These are phyloP conservation scores for Diphyllodes magnificus DNA, from an alignment of 2,113 vertebrate genomes.

Conservation along the genomic window DNA sequence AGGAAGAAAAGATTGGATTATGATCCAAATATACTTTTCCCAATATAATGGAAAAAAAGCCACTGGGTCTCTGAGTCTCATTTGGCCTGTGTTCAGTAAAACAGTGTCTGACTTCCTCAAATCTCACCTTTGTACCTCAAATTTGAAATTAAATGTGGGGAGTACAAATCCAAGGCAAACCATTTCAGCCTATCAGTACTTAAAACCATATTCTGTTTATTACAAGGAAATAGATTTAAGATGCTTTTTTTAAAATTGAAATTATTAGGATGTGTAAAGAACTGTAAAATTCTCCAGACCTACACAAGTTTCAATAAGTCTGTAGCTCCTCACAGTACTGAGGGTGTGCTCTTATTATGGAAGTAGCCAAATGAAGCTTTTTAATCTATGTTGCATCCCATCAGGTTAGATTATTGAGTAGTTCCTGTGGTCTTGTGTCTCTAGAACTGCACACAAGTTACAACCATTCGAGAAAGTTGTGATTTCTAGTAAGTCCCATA, in stretches of 20 bases:
- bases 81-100: not conserved
- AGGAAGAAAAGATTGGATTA: not conserved
- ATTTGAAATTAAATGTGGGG: not conserved
- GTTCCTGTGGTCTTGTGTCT: not conserved
- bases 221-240: not conserved
- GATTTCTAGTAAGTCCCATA: not conserved
- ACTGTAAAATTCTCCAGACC: not conserved
- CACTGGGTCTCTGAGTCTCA: not conserved
- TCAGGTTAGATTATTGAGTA: not conserved
- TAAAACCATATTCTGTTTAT: not conserved
- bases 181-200: not conserved
- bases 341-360: not conserved
- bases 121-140: not conserved
- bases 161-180: not conserved
- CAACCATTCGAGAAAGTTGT: not conserved
- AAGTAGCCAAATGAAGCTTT: not conserved
- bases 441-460: not conserved
- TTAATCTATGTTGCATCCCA: not conserved
- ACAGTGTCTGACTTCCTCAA: not conserved
- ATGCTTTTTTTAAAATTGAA: not conserved
- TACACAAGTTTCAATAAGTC: not conserved
- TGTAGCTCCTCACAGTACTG: not conserved
- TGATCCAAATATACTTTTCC: not conserved
- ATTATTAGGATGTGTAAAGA: not conserved
- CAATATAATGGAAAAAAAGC: not conserved